Evolutionary conservation across 1,140 invertebrate species (phyloP), one percentile per base, ranked within the genome.

Genomic region (Frieseomelitta varia): DNA sequence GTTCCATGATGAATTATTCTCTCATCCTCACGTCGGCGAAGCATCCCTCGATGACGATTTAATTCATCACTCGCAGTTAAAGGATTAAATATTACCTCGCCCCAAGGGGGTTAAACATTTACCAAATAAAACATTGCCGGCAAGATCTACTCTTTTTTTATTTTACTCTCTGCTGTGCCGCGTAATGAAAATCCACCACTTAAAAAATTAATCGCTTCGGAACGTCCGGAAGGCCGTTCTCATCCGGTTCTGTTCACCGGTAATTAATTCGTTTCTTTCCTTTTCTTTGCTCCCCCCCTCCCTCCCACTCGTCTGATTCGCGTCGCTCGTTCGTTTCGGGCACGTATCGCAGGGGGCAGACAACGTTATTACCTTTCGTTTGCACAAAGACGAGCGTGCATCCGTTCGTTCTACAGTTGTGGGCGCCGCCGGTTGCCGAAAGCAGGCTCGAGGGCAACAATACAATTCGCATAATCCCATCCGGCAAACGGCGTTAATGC

Each of bases 401-500:
- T 67, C n/a, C 24, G 24, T 6, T 63, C 24, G 19, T 17, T n/a
- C n/a, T n/a, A n/a, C n/a, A n/a, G n/a, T n/a, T n/a, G n/a, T 30
- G 30, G 30, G 30, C 30, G 30, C 30, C 30, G 30, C 30, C 30
- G 51, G 39, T 65, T 74, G 58, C 47, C 30, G 79, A 73, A 77
- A 61, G 19, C 34, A 30, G 15, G 19, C 14, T 51, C 30, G 24
- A 19, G 24, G 39, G 4, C 75, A 53, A 78, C 74, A 69, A 69
- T 68, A 21, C 75, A 58, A 83, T 79, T 63, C 84, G 65, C 79
- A 65, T 89, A 89, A 89, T 88, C 78, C 53, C 73, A 80, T 86
- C 77, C 68, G 39, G 74, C 68, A 58, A 84, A 87, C 80, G 75
- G 88, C 71, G 79, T 79, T 89, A 86, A 90, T 87, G 76, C 78